Base-by-base conservation (phyloP, 1,140 invertebrate genomes). In the Trichonephila clavata region DNA sequence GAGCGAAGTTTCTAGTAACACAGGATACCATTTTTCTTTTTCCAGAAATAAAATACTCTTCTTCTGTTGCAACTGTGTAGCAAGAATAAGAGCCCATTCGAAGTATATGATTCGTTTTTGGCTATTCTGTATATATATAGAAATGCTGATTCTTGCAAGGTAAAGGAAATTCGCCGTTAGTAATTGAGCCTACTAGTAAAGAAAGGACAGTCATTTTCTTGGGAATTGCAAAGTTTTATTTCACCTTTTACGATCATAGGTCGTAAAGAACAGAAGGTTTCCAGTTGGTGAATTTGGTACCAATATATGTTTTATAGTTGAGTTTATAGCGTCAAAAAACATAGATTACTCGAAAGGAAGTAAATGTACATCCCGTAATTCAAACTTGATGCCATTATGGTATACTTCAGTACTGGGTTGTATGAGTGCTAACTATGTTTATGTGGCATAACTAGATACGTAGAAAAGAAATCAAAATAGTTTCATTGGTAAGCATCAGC, bases 271-370 rank as follows among this genome's bases (percentile, higher is more conserved):
- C 59, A 77, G 32, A 77, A 32, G 87, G 16, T 89, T 77, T 77
- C 65, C 71, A 57, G 32, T 89, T 50, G 87, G 63, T 60, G 50
- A 89, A 89, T 77, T 68, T 43, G 10, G 59, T 39, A 32, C 59
- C 59, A 65, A 87, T 87, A 24, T 65, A 71, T 89, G 87, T 89
- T 89, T 89, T 89, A 89, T 89, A 68, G 87, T 89, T 43, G 13
- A 77, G 21, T 89, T 89, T 89, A 89, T 89, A 89, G 87, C 65
- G 63, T 16, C 20, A 89, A 89, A 87, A 89, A 89, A 89, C 65
- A 77, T 87, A 39, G 59, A 87, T 87, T 87, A 65, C 60, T 63
- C 86, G n/a, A 63, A 27, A 39, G 32, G 86, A 21, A 87, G 86
- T 87, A 87, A 87, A 27, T 65, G 86, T 39, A 63, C 27, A 65